phyloP scores from a whole-genome alignment of 1,140 invertebrate genomes.

The Psilanteris sp. region DNA sequence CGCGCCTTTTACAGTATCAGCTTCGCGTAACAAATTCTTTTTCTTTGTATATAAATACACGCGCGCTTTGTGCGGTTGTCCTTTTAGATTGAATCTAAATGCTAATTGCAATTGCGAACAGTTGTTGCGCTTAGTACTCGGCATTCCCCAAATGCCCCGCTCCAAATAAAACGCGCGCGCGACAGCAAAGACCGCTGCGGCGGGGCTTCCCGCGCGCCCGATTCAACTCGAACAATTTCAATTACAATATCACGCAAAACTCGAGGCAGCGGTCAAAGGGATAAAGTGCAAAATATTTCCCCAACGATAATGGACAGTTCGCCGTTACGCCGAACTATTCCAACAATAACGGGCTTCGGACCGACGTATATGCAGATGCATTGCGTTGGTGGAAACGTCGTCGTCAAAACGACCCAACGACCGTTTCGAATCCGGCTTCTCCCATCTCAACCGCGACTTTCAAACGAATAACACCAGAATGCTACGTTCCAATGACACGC shows the following conservation, averaged over 20 bases:
- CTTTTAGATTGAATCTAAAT: conserved; percentile 49
- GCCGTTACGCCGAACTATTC: conserved; percentile 10
- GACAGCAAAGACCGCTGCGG: conserved; percentile 16
- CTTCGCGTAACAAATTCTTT: conserved; percentile 46
- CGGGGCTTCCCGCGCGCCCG: conserved; percentile 7
- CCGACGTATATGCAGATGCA: no score
- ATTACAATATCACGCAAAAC: conserved; percentile 45
- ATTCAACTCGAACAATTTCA: conserved; percentile 53
- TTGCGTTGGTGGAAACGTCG: no score
- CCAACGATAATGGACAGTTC: conserved; percentile 43
- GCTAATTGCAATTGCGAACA: conserved; percentile 45
- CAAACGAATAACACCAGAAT: no score
- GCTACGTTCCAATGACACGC: no score
- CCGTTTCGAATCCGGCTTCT: no score
- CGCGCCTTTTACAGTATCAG: conserved; percentile 45
- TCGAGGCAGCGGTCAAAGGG: conserved; percentile 30
- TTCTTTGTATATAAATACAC: conserved; percentile 19
- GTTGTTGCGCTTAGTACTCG: conserved; percentile 10
- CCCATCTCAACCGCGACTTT: no score
- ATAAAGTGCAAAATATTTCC: conserved; percentile 42
- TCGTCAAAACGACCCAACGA: no score
- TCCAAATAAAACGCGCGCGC: conserved; percentile 33
- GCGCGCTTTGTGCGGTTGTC: conserved; percentile 33
- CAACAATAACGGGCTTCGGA: no score
- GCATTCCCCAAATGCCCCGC: conserved; percentile 40